phyloP scores from a whole-genome alignment of 2,113 vertebrate genomes.

The Ascaphus truei region DNA sequence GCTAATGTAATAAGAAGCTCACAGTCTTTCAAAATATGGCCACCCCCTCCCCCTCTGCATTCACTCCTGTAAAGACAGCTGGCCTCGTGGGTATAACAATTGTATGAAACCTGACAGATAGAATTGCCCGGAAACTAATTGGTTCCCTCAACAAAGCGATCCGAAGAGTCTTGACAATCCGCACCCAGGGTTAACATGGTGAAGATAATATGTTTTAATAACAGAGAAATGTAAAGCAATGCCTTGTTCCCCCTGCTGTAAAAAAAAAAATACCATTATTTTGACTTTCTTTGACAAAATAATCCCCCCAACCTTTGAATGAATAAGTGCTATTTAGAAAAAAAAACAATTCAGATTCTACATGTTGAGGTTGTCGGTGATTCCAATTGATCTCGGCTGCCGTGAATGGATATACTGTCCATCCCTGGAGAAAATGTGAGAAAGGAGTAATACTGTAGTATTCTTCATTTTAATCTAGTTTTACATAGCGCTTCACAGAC shows the following conservation, averaged over 20 bases:
- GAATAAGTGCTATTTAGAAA: not conserved
- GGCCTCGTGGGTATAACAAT: constrained; percentile 21
- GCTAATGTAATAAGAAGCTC: constrained; percentile 1
- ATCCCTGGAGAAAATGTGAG: not conserved
- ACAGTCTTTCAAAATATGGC: not conserved
- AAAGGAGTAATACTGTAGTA: not conserved
- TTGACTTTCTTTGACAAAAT: too few relatives aligned
- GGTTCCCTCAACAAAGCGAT: constrained; percentile 5
- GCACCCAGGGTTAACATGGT: not conserved
- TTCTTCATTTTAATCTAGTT: not conserved
- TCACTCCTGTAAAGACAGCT: constrained; percentile 4
- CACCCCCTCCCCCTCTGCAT: not conserved
- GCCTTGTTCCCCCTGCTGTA: not conserved
- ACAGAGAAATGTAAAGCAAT: not conserved
- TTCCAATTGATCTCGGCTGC: not conserved
- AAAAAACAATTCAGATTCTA: not conserved
- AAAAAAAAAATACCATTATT: not conserved
- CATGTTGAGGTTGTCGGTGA: not conserved
- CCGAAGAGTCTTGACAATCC: not conserved
- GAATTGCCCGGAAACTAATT: constrained; percentile 21
- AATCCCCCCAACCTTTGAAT: not conserved
- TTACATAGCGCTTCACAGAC: too few relatives aligned
- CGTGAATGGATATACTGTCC: not conserved
- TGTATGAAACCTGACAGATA: constrained; percentile 1
- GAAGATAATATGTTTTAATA: not conserved